Conservation (phyloP, 2,113 vertebrate genomes). For the Oncorhynchus tshawytscha region DNA sequence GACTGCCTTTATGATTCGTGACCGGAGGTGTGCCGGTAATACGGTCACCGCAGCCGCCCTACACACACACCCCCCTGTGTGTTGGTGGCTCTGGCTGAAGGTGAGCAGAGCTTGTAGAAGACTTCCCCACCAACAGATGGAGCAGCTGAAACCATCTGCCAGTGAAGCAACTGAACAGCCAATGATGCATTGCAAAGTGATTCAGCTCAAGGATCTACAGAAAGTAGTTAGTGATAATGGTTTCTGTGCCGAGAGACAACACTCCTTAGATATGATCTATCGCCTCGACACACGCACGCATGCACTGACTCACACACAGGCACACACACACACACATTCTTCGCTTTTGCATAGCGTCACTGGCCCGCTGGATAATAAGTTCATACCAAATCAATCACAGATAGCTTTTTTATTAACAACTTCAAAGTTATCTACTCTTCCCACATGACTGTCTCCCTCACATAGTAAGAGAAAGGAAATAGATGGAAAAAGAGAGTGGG, state of each 20-base stretch:
- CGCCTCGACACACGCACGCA: slow-evolving; percentile 62
- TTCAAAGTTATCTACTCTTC: slow-evolving; percentile 41
- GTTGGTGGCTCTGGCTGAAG: slow-evolving; percentile 26
- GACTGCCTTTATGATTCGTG: too few species aligned
- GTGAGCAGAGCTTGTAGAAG: slow-evolving; percentile 85
- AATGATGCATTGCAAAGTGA: slow-evolving; percentile 91
- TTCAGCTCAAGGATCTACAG: slow-evolving; percentile 89
- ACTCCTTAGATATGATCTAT: slow-evolving; percentile 92
- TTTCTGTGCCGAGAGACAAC: slow-evolving; percentile 85
- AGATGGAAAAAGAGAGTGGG: too few species aligned
- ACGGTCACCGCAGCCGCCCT: too few species aligned
- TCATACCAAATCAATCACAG: neutral
- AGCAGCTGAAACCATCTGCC: slow-evolving; percentile 91
- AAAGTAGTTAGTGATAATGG: slow-evolving; percentile 89
- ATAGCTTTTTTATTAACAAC: slow-evolving; percentile 15
- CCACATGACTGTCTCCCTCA: slow-evolving; percentile 8
- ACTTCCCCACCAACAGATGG: slow-evolving; percentile 91
- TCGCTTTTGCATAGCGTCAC: too few species aligned
- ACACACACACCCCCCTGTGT: too few species aligned
- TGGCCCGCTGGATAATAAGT: too few species aligned
- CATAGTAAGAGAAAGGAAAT: neutral
- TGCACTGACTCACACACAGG: neutral
- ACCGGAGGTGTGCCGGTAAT: too few species aligned
- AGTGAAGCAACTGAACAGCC: slow-evolving; percentile 86
- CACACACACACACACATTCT: too few species aligned